A percentile compares a stretch with the other conserved stretches of the same genome.
Evolutionary conservation across 1,140 invertebrate genomes (phyloP).

Genomic region (Spodoptera frugiperda): DNA sequence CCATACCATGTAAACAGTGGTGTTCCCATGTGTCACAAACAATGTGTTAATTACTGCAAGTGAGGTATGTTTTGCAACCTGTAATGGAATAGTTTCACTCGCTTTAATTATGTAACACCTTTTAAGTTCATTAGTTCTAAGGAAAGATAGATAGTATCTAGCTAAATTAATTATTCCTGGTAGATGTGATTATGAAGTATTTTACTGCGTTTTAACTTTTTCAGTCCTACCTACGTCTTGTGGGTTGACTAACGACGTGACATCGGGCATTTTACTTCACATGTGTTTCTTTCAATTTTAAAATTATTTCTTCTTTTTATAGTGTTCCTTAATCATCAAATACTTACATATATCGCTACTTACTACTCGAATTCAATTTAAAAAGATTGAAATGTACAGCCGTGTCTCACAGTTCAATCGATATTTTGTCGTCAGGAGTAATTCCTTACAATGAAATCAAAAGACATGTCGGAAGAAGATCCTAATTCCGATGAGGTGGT

Average conservation of each 20-base stretch:
- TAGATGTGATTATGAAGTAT: too few relatives aligned
- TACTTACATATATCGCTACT: too few relatives aligned
- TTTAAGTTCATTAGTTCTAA: conserved; percentile 20
- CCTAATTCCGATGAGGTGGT: conserved; percentile 91
- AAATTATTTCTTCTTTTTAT: too few relatives aligned
- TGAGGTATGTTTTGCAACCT: conserved; percentile 41
- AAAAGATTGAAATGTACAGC: too few relatives aligned
- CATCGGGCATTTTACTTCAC: too few relatives aligned
- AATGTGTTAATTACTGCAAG: conserved; percentile 51
- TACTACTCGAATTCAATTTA: too few relatives aligned
- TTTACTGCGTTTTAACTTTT: not conserved
- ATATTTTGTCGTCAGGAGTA: conserved; percentile 13
- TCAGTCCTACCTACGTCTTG: not conserved
- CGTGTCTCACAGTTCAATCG: not conserved
- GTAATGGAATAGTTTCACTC: conserved; percentile 11
- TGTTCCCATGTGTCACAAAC: conserved; percentile 53
- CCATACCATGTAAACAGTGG: conserved; percentile 69
- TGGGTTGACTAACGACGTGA: too few relatives aligned
- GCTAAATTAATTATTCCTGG: conserved; percentile 2
- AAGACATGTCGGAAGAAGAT: conserved; percentile 85
- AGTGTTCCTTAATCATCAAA: too few relatives aligned
- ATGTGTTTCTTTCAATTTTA: too few relatives aligned
- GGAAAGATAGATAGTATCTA: conserved; percentile 7
- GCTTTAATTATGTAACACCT: conserved; percentile 27
- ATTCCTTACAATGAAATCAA: conserved; percentile 65